Base-by-base conservation (phyloP, 2,113 vertebrate genomes). In the Pleuronectes platessa region DNA sequence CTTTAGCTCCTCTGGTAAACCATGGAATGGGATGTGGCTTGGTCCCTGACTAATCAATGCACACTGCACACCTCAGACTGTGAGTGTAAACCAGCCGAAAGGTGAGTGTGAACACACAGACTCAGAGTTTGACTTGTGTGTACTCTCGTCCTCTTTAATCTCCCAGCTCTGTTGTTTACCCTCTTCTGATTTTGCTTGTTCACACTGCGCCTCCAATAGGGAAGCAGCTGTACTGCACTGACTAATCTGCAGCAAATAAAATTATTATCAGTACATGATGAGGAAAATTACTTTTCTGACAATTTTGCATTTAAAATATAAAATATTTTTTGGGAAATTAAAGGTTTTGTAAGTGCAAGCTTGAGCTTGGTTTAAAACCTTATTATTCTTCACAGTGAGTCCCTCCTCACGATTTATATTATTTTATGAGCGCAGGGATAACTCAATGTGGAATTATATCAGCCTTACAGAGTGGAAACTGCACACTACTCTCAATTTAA, bases 161-260 rank as follows among this genome's bases (percentile, higher is more conserved):
- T 74, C 58, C n/a, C 31, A 78, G 53, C 21, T 51, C 47, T 61
- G 14, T 18, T 24, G 24, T 56, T 68, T 62, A 37, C 37, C 2
- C 6, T 45, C n/a, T 58, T 27, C 51, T 59, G 21, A 42, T 78
- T 72, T 85, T 73, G 37, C 76, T 81, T 86, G 81, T 84, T 86
- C 84, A 82, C 27, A 78, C 42, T 81, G 86, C 86, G 89, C 91
- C 91, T 81, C 81, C 93, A 27, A 77, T 81, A 74, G 88, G 79
- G 31, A 18, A 59, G 56, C 61, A 45, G 31, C 18, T 42, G 82
- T 60, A 92, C n/a, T 91, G 68, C 84, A 69, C 10, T n/a, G 26
- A 10, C 24, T 3, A 27, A 6, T 17, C 15, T 62, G 20, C 45
- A 42, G 40, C 64, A 60, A 14, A 23, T 20, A 12, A 42, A 65